Evolutionary conservation across 2,888 invertebrate species (phyloP).

Genomic region (Cinara cedri): DNA sequence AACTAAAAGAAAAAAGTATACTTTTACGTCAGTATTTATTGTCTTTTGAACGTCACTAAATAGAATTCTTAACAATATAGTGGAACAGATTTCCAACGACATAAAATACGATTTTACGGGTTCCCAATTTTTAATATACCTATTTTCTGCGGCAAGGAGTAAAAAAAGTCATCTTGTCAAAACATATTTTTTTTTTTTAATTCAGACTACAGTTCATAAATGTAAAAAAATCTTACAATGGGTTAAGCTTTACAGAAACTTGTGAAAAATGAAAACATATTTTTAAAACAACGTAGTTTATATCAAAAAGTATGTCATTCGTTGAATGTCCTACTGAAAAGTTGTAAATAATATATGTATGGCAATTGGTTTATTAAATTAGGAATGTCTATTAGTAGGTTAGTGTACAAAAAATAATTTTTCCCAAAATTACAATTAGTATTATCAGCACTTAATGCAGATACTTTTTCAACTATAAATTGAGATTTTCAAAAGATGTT

Average conservation of each 20-base stretch:
- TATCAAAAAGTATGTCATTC: slow-evolving; percentile 54
- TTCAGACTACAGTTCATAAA: slow-evolving; percentile 57
- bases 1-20: slow-evolving; percentile 34
- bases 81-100: slow-evolving; percentile 20
- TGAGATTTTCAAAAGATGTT: slow-evolving; percentile 28
- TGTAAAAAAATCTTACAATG: slow-evolving; percentile 40
- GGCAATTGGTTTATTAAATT: slow-evolving; percentile 61
- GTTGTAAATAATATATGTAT: slow-evolving; percentile 60
- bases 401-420: slow-evolving; percentile 26
- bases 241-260: not conserved
- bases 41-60: slow-evolving; percentile 30
- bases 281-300: slow-evolving; percentile 16
- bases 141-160: not conserved
- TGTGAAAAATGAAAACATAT: slow-evolving; percentile 23
- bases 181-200: slow-evolving; percentile 6
- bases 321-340: slow-evolving; percentile 59
- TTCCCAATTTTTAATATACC: slow-evolving; percentile 55
- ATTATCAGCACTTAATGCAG: no score
- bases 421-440: slow-evolving; percentile 27
- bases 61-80: slow-evolving; percentile 30
- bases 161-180: slow-evolving; percentile 38
- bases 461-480: slow-evolving; percentile 24
- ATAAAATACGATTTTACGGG: slow-evolving; percentile 58
- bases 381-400: slow-evolving; percentile 25
- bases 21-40: slow-evolving; percentile 19